Evolutionary conservation across 2,113 vertebrate species (phyloP).

Genomic region (Ochotona curzoniae): DNA sequence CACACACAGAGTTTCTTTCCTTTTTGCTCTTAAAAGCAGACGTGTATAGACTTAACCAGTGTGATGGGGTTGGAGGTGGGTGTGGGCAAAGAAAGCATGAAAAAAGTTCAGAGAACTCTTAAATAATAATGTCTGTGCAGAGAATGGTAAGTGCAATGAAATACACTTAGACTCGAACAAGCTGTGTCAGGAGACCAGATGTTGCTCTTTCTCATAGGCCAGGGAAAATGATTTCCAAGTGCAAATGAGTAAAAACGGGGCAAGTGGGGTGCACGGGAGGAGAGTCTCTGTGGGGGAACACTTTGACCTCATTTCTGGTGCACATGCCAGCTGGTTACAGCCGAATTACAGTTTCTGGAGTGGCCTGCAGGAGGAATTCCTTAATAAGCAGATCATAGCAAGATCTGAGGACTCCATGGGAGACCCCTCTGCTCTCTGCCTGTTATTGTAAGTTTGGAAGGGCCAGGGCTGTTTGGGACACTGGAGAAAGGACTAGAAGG

Average conservation of each 20-base stretch:
- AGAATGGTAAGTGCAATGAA: not conserved
- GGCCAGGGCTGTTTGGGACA: not conserved
- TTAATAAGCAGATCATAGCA: not conserved
- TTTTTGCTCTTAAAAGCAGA: too few relatives aligned
- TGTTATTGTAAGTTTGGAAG: not conserved
- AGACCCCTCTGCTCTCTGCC: not conserved
- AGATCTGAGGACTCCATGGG: not conserved
- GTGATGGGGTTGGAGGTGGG: rapidly evolving
- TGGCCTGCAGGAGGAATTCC: not conserved
- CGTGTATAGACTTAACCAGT: not conserved
- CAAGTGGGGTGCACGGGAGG: not conserved
- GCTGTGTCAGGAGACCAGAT: not conserved
- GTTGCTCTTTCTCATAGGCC: not conserved
- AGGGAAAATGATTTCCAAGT: not conserved
- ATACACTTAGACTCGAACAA: not conserved
- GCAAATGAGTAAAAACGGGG: not conserved
- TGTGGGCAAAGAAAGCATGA: not conserved
- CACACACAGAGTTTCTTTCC: too few relatives aligned
- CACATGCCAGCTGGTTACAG: not conserved
- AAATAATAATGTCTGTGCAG: not conserved
- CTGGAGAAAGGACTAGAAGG: not conserved
- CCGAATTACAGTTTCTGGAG: not conserved
- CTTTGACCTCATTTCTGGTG: not conserved
- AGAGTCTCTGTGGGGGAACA: not conserved
- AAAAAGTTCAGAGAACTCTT: not conserved